Evolutionary conservation across 2,888 invertebrate genomes (phyloP).

Genomic region (Pyrgus malvae): DNA sequence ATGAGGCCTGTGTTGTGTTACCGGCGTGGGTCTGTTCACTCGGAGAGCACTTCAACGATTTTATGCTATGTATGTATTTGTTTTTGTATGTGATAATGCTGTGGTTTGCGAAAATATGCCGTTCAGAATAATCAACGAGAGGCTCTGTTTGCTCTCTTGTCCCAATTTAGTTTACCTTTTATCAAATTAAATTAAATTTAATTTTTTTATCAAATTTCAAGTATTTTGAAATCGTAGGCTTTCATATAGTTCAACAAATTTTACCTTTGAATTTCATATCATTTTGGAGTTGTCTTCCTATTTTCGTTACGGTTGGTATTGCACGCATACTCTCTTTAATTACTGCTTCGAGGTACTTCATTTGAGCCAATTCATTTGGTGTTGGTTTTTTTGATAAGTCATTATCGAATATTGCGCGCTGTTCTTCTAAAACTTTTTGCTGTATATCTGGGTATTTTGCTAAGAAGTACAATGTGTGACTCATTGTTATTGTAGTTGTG

Average conservation of each 20-base stretch:
- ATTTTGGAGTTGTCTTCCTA: slow-evolving; percentile 42
- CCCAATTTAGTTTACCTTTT: neutral
- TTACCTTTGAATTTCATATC: slow-evolving; percentile 45
- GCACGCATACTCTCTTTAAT: slow-evolving; percentile 46
- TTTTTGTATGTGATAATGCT: slow-evolving; percentile 5
- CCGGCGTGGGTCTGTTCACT: neutral
- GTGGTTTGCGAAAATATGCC: slow-evolving; percentile 3
- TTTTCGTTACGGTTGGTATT: slow-evolving; percentile 46
- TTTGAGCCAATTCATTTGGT: slow-evolving; percentile 41
- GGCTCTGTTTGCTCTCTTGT: neutral
- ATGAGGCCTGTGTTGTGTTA: slow-evolving; percentile 6
- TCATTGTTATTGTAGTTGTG: slow-evolving; percentile 45
- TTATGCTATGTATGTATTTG: neutral
- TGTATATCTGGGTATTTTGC: slow-evolving; percentile 15
- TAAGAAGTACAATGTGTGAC: slow-evolving; percentile 14
- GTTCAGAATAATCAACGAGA: slow-evolving; percentile 1
- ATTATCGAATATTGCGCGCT: slow-evolving; percentile 38
- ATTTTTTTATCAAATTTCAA: too few relatives aligned
- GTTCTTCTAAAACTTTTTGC: slow-evolving; percentile 33
- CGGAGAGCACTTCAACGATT: neutral
- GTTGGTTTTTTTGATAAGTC: slow-evolving; percentile 39
- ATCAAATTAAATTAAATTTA: too few relatives aligned
- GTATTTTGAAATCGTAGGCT: too few relatives aligned
- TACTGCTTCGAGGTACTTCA: slow-evolving; percentile 49
- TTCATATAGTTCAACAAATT: too few relatives aligned